Evolutionary conservation across 2,113 vertebrate genomes (phyloP).

Genomic region (Otolemur garnettii): DNA sequence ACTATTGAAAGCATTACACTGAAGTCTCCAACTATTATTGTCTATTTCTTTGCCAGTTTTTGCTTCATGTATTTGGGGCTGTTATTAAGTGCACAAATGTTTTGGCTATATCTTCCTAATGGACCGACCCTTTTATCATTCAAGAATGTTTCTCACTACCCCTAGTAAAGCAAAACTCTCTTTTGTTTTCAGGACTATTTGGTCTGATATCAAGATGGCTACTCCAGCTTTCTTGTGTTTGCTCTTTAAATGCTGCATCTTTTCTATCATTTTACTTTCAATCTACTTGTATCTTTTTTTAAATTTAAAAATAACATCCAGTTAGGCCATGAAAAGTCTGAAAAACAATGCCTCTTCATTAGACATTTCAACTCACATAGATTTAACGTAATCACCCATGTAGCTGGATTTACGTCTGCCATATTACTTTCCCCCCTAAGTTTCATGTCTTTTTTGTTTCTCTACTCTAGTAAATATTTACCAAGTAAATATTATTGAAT

Average conservation of each 20-base stretch:
- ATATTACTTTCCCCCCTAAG: neutral
- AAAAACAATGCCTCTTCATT: neutral
- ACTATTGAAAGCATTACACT: neutral
- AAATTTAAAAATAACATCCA: neutral
- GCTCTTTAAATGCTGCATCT: neutral
- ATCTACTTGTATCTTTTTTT: neutral
- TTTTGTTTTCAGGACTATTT: neutral
- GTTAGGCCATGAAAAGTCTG: neutral
- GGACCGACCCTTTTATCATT: neutral
- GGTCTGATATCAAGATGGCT: neutral
- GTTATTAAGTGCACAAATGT: neutral
- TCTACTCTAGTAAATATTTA: neutral
- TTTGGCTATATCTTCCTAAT: neutral
- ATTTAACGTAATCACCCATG: neutral
- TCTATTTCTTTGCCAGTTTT: neutral
- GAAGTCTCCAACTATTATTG: neutral
- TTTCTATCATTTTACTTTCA: neutral
- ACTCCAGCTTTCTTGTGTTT: neutral
- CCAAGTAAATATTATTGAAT: neutral
- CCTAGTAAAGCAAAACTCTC: neutral
- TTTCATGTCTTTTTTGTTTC: neutral
- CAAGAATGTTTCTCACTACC: neutral
- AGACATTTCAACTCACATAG: neutral
- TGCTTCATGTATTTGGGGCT: neutral
- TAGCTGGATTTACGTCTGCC: neutral